Evolutionary conservation across 2,888 invertebrate species (phyloP).

Genomic region (Timema podura): DNA sequence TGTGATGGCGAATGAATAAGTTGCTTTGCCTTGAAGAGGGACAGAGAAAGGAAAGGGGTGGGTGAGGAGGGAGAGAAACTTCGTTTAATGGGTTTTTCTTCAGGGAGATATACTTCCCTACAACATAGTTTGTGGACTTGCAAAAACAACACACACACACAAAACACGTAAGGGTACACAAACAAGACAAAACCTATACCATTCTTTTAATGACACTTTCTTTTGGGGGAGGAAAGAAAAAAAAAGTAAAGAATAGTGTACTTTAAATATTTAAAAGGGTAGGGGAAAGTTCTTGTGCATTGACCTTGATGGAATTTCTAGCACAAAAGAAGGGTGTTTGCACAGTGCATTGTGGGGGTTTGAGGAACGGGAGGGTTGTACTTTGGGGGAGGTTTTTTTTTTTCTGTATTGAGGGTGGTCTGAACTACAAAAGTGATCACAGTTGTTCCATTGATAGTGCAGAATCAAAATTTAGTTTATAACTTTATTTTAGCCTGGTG

Average conservation of each 20-base stretch:
- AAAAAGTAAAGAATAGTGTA: constrained; percentile 2
- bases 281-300: constrained; percentile 2
- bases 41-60: no score
- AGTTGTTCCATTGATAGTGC: no score
- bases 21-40: constrained; percentile 5
- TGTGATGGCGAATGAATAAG: constrained; percentile 15
- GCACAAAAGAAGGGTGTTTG: constrained; percentile 6
- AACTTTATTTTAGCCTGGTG: no score
- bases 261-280: constrained; percentile 15
- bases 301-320: constrained; percentile 15
- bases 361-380: no score
- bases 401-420: no score
- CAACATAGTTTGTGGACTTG: no score
- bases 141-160: no score
- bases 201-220: constrained; percentile 26
- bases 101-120: not conserved
- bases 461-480: no score
- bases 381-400: no score
- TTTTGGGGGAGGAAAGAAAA: constrained; percentile 1
- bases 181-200: not conserved
- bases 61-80: constrained; percentile 3
- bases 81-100: constrained; percentile 14
- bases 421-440: no score
- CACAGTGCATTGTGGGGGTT: no score
- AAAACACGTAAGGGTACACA: no score